phyloP scores from a whole-genome alignment of 2,797 vertebrate genomes.

The Carcharodon carcharias region DNA sequence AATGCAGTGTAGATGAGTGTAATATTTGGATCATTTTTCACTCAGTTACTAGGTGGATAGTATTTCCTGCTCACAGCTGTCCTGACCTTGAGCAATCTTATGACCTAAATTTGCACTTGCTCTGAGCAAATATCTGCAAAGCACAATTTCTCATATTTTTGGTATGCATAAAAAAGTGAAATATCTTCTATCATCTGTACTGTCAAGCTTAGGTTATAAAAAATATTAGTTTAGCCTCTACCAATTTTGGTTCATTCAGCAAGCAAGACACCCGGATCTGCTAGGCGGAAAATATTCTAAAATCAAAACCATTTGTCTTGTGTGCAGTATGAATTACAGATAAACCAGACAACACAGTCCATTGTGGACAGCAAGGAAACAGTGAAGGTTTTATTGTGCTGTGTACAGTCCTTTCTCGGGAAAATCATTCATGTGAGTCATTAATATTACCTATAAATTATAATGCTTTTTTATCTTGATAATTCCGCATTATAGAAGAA shows the following conservation, averaged over 20 bases:
- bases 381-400: slow-evolving; percentile 9
- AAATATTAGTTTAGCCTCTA: slow-evolving; percentile 98
- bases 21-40: slow-evolving; percentile 99
- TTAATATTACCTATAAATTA: slow-evolving; percentile 21
- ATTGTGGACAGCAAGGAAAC: neutral
- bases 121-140: slow-evolving; percentile 92
- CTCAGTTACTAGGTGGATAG: slow-evolving; percentile 70
- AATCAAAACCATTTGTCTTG: slow-evolving; percentile 88
- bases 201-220: slow-evolving; percentile 98
- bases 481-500: neutral
- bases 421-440: neutral
- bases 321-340: slow-evolving; percentile 71
- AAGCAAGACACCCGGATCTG: slow-evolving; percentile 93
- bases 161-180: slow-evolving; percentile 99
- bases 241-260: slow-evolving; percentile 87
- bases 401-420: neutral
- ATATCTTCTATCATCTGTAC: slow-evolving; percentile 96
- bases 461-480: neutral
- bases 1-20: slow-evolving; percentile 87
- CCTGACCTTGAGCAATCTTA: slow-evolving; percentile 87
- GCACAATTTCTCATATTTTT: slow-evolving; percentile 98
- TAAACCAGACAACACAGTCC: slow-evolving; percentile 37
- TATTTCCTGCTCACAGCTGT: slow-evolving; percentile 63
- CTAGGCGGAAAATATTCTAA: slow-evolving; percentile 89
- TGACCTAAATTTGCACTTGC: slow-evolving; percentile 81